A percentile compares a stretch with the other conserved stretches of the same genome.
Evolutionary conservation across 2,113 vertebrate species (phyloP).

Genomic region (Barbus barbus): DNA sequence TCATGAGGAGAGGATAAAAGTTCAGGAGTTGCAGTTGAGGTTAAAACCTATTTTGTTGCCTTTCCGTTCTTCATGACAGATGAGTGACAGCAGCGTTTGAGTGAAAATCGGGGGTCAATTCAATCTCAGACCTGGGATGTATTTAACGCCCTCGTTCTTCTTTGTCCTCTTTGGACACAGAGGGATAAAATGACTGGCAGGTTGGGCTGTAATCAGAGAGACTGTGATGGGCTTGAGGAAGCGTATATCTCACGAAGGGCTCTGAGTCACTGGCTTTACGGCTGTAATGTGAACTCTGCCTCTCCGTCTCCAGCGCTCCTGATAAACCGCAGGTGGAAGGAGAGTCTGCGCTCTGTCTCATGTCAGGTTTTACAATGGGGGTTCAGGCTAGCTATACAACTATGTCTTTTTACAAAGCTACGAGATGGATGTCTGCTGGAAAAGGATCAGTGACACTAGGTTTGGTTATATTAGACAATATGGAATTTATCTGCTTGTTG

Average conservation of each 20-base stretch:
- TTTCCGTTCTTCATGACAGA: constrained; percentile 13
- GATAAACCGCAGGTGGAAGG: constrained; percentile 16
- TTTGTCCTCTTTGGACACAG: too few species aligned
- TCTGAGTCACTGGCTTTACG: background rate
- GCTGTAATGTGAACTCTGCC: constrained; percentile 40
- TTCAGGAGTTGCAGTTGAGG: background rate
- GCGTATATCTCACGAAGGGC: constrained; percentile 21
- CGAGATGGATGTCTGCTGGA: background rate
- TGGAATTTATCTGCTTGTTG: constrained; percentile 14
- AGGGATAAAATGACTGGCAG: constrained; percentile 29
- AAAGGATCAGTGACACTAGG: constrained; percentile 22
- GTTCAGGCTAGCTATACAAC: background rate
- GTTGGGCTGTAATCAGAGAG: constrained; percentile 8
- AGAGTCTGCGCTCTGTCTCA: background rate
- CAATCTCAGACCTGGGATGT: constrained; percentile 22
- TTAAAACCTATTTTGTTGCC: constrained; percentile 14
- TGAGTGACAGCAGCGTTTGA: constrained; percentile 13
- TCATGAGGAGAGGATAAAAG: too few species aligned
- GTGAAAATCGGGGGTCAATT: constrained; percentile 5
- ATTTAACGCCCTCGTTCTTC: constrained; percentile 26
- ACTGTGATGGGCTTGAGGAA: background rate
- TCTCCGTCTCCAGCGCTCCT: too few species aligned
- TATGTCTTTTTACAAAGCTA: constrained; percentile 18
- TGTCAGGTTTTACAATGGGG: constrained; percentile 10
- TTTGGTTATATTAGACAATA: constrained; percentile 23